Evolutionary conservation across 1,140 invertebrate species (phyloP).

Genomic region (Zaprionus gabonicus): DNA sequence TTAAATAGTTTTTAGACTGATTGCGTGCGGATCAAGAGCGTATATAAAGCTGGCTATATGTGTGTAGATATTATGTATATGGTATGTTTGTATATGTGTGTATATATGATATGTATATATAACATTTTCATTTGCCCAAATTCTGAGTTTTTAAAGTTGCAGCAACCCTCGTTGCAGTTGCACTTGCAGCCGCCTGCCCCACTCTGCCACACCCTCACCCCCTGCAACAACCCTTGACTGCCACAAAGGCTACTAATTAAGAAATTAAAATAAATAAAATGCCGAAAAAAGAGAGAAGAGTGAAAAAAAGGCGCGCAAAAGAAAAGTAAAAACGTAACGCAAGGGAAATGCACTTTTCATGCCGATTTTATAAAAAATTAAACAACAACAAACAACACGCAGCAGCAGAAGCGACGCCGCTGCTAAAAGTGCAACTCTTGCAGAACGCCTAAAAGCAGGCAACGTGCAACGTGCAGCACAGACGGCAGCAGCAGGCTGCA

Average conservation of each 20-base stretch:
- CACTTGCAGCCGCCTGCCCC: neutral
- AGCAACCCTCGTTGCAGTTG: slow-evolving; percentile 7
- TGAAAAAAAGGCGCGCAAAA: neutral
- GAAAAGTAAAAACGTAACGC: slow-evolving; percentile 26
- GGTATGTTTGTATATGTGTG: too few species aligned
- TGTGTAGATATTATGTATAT: neutral
- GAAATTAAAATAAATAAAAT: slow-evolving; percentile 75
- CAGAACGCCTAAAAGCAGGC: slow-evolving; percentile 60
- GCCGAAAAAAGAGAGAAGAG: slow-evolving; percentile 37
- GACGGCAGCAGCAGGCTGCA: neutral
- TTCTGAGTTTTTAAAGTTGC: slow-evolving; percentile 48
- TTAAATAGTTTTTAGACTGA: slow-evolving; percentile 76
- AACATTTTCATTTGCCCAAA: slow-evolving; percentile 69
- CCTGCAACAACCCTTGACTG: slow-evolving; percentile 14
- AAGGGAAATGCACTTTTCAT: slow-evolving; percentile 73
- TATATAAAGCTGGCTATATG: neutral
- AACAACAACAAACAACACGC: slow-evolving; percentile 64
- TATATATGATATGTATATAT: neutral
- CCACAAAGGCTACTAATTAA: slow-evolving; percentile 79
- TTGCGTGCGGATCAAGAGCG: slow-evolving; percentile 40
- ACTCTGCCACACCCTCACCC: neutral
- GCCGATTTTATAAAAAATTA: slow-evolving; percentile 80
- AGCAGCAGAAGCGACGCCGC: slow-evolving; percentile 12
- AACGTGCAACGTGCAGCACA: slow-evolving; percentile 22
- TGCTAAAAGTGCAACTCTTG: slow-evolving; percentile 77